Percentiles rank a stretch among this genome's conserved stretches.
phyloP scores from a whole-genome alignment of 2,797 vertebrate genomes.

The Liasis olivaceus region DNA sequence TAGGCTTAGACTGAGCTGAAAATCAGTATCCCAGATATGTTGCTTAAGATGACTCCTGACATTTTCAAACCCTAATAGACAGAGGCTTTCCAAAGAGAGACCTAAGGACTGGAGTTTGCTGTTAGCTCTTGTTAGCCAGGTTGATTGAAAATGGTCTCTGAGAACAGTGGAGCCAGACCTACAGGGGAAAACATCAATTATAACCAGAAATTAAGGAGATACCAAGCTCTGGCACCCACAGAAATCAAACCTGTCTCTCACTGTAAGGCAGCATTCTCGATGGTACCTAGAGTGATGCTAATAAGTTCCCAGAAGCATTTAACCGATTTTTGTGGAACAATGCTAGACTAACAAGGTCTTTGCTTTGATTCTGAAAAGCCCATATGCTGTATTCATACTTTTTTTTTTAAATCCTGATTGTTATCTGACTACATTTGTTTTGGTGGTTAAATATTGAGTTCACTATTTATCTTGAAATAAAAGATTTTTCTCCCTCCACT shows the following conservation, averaged over 20 bases:
- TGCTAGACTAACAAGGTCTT: background rate
- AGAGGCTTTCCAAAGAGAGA: background rate
- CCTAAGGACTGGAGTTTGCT: background rate
- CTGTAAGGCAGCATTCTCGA: background rate
- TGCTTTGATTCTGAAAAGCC: background rate
- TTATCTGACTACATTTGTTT: background rate
- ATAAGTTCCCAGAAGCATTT: background rate
- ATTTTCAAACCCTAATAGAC: background rate
- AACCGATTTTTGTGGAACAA: background rate
- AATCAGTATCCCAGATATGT: background rate
- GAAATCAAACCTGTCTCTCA: background rate
- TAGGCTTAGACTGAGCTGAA: background rate
- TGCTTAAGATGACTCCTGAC: background rate
- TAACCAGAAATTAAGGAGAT: background rate
- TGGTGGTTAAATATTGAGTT: background rate
- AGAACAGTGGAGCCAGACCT: background rate
- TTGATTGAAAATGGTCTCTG: background rate
- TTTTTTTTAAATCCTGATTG: background rate
- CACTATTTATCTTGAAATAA: conserved; percentile 12
- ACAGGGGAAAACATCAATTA: background rate
- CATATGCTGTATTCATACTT: background rate
- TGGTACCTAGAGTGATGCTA: background rate
- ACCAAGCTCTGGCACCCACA: background rate
- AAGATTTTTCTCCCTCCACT: background rate
- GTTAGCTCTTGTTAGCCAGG: background rate